phyloP scores from a whole-genome alignment of 2,888 invertebrate genomes.

The Campopleginae sp. region DNA sequence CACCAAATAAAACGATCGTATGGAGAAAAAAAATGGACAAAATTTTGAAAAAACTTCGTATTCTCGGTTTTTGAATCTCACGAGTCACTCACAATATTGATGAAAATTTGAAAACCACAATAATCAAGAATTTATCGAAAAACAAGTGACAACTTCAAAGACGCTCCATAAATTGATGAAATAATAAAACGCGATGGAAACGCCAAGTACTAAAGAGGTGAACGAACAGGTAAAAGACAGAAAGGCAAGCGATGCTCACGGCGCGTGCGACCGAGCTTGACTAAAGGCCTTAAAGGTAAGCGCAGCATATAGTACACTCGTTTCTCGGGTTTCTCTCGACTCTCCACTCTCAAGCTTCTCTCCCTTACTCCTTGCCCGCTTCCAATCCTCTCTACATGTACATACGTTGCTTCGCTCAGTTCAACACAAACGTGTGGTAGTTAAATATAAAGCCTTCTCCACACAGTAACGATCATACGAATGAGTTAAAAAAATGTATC shows the following conservation, averaged over 20 bases:
- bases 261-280: constrained; percentile 78
- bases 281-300: constrained; percentile 79
- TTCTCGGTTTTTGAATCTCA: not conserved
- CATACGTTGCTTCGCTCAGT: constrained; percentile 37
- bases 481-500: not conserved
- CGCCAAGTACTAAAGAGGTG: constrained; percentile 38
- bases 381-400: constrained; percentile 72
- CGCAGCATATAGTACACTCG: constrained; percentile 64
- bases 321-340: constrained; percentile 63
- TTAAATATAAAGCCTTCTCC: constrained; percentile 50
- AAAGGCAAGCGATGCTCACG: constrained; percentile 72
- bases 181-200: constrained; percentile 11
- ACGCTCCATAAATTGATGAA: too few species aligned
- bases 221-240: constrained; percentile 58
- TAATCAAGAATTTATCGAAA: not conserved
- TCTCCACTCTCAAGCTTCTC: constrained; percentile 59
- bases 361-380: constrained; percentile 73
- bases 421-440: constrained; percentile 45
- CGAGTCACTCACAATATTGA: not conserved
- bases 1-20: not conserved
- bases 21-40: not conserved
- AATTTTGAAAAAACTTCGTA: not conserved
- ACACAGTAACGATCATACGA: constrained; percentile 3
- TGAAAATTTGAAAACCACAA: not conserved
- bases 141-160: not conserved